A percentile compares a stretch with the other conserved stretches of the same genome.
Evolutionary conservation across 2,888 invertebrate species (phyloP).

Genomic region (Linnaemya tessellans): DNA sequence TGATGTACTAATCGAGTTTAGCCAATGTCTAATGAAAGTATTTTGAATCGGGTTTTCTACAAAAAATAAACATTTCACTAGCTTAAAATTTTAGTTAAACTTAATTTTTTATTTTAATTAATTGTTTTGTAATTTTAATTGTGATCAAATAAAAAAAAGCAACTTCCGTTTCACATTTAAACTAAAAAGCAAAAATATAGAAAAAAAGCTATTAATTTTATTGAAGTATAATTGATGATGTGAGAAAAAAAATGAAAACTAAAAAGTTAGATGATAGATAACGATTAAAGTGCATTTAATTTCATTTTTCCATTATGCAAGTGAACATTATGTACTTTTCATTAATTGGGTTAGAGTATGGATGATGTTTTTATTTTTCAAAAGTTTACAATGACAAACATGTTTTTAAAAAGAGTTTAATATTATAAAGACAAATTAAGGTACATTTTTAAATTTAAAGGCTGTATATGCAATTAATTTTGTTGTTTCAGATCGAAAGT

Average conservation of each 20-base stretch:
- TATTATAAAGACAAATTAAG: background rate
- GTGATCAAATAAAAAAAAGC: conserved; percentile 20
- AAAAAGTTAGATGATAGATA: conserved; percentile 49
- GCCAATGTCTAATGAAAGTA: background rate
- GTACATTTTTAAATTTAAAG: background rate
- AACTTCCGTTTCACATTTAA: conserved; percentile 67
- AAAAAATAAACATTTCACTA: background rate
- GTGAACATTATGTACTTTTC: conserved; percentile 23
- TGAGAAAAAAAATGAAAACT: conserved; percentile 30
- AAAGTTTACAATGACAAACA: background rate
- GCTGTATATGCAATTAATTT: background rate
- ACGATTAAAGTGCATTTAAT: conserved; percentile 45
- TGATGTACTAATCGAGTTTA: background rate
- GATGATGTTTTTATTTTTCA: background rate
- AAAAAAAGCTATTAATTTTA: conserved; percentile 45
- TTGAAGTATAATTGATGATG: conserved; percentile 55
- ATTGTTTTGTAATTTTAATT: conserved; percentile 57
- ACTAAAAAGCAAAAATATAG: background rate
- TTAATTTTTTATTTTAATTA: conserved; percentile 44
- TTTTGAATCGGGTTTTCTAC: background rate
- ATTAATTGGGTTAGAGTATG: conserved; percentile 38
- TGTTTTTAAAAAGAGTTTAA: background rate
- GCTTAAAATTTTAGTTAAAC: background rate
- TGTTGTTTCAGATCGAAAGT: background rate
- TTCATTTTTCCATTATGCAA: conserved; percentile 20